Conservation (phyloP, 1,140 invertebrate genomes). For the Drosophila ohnishii region DNA sequence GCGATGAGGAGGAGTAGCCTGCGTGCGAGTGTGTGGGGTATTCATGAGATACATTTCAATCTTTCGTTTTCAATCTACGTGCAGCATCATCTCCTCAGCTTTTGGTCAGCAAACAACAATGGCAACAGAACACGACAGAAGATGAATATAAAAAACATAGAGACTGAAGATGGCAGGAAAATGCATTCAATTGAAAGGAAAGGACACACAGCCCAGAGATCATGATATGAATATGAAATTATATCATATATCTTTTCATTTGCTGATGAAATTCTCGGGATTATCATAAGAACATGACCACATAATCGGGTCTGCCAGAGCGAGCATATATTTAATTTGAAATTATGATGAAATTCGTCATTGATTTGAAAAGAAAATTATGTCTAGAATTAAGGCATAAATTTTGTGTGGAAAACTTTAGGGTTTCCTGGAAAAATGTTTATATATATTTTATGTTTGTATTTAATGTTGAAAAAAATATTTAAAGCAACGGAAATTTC, state of each 20-base stretch:
- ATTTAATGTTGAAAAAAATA: not conserved
- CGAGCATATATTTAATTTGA: conserved; percentile 19
- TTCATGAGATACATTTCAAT: conserved; percentile 74
- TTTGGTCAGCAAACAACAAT: conserved; percentile 55
- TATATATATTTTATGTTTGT: conserved; percentile 1
- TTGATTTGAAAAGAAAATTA: conserved; percentile 1
- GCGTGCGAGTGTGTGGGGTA: conserved; percentile 15
- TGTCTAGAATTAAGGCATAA: conserved; percentile 9
- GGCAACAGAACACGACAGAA: conserved; percentile 28
- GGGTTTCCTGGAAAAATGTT: conserved; percentile 11
- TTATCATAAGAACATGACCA: conserved; percentile 24
- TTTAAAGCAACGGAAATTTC: not conserved
- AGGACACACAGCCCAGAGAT: conserved; percentile 61
- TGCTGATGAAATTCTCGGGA: conserved; percentile 36
- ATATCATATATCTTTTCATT: conserved; percentile 44
- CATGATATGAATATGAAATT: conserved; percentile 78
- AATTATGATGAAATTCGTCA: conserved; percentile 60
- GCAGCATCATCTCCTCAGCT: conserved; percentile 37
- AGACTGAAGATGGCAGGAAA: conserved; percentile 43
- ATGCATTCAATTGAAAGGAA: conserved; percentile 78
- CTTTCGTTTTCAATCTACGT: conserved; percentile 74
- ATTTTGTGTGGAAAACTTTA: not conserved
- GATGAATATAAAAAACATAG: conserved; percentile 16
- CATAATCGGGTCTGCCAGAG: not conserved
- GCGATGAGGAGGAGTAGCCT: not conserved